phyloP scores from a whole-genome alignment of 2,113 vertebrate genomes.

The Tauraco erythrolophus region DNA sequence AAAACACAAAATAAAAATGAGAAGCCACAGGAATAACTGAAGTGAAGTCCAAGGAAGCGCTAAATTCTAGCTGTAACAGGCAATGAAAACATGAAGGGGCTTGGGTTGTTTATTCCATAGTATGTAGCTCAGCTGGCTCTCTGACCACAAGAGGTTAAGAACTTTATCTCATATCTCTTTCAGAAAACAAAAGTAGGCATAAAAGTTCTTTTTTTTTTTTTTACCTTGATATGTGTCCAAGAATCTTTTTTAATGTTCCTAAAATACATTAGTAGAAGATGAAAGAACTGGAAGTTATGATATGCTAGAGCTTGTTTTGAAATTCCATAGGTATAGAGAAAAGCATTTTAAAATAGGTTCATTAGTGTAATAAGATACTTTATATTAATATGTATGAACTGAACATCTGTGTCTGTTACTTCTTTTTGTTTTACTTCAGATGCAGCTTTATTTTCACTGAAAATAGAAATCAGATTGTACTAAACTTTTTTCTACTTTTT shows the following conservation, averaged over 20 bases:
- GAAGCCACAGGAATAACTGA: background rate
- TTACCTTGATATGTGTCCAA: constrained; percentile 52
- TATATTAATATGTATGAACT: constrained; percentile 52
- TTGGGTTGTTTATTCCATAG: background rate
- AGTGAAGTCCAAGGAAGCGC: background rate
- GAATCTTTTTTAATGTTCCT: constrained; percentile 27
- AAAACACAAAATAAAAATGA: background rate
- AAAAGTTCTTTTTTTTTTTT: background rate
- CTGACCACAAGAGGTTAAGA: background rate
- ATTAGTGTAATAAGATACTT: constrained; percentile 50
- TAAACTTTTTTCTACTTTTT: background rate
- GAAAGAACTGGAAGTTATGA: constrained; percentile 39
- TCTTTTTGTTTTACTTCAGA: constrained; percentile 5
- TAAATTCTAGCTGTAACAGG: background rate
- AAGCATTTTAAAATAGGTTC: constrained; percentile 22
- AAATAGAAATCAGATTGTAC: background rate
- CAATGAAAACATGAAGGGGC: background rate
- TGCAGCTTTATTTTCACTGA: background rate
- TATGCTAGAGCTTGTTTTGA: constrained; percentile 53
- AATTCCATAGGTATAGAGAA: constrained; percentile 45
- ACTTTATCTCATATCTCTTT: background rate
- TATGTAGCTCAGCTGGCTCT: background rate
- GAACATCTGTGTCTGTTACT: constrained; percentile 13
- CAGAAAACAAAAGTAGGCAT: background rate
- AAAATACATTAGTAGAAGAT: constrained; percentile 47